Conservation (phyloP, 2,888 invertebrate genomes). For the Argyresthia albistria region DNA sequence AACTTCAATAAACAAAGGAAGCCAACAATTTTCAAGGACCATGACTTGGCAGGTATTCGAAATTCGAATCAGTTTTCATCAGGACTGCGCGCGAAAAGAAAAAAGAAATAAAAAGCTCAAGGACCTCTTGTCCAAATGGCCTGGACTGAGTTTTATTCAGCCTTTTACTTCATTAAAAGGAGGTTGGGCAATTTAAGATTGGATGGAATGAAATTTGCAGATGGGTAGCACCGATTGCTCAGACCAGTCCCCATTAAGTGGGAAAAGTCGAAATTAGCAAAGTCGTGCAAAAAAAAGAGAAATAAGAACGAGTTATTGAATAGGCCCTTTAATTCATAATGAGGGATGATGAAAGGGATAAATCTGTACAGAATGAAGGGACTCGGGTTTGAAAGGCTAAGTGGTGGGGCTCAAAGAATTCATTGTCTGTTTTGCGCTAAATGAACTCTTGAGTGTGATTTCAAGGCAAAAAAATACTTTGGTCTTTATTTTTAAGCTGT, state of each 20-base stretch:
- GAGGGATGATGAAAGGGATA: background rate
- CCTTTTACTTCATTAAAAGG: slow-evolving; percentile 3
- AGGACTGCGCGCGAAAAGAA: background rate
- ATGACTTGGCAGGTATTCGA: slow-evolving; percentile 1
- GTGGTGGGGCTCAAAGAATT: too few species aligned
- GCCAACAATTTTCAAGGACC: background rate
- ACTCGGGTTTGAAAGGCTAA: too few species aligned
- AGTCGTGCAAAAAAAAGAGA: background rate
- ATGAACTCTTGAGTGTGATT: too few species aligned
- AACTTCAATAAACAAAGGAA: background rate
- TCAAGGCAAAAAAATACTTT: too few species aligned
- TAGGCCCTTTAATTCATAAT: background rate
- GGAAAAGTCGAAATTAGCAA: background rate
- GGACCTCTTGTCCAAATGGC: background rate
- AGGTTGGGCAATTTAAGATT: background rate
- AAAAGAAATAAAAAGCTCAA: background rate
- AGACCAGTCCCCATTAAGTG: background rate
- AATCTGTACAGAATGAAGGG: too few species aligned
- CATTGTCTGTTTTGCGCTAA: too few species aligned
- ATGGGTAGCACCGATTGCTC: background rate
- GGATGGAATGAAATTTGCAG: background rate
- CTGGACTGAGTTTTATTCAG: slow-evolving; percentile 1
- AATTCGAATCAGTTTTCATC: slow-evolving; percentile 1
- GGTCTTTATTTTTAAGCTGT: too few species aligned
- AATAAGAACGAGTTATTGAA: slow-evolving; percentile 1